Evolutionary conservation across 2,797 vertebrate species (phyloP).

Genomic region (Muscicapa comitata): DNA sequence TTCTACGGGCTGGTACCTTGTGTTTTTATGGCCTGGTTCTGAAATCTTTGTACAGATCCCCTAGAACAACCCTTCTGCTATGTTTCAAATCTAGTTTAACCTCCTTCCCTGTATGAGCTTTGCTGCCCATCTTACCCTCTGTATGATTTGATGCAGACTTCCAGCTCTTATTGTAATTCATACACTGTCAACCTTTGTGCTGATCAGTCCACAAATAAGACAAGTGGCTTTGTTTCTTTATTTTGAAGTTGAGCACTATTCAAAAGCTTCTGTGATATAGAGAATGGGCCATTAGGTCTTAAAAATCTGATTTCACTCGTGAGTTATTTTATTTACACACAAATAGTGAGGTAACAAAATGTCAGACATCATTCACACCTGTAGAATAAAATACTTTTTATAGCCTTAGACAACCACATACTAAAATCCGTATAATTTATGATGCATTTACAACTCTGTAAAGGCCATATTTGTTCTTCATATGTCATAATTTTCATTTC

Average conservation of each 20-base stretch:
- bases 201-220: neutral
- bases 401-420: slow-evolving; percentile 1
- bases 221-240: neutral
- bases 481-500: slow-evolving; percentile 48
- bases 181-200: neutral
- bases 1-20: accelerated
- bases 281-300: neutral
- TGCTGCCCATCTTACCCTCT: neutral
- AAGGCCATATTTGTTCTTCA: slow-evolving; percentile 52
- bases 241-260: neutral
- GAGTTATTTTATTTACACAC: slow-evolving; percentile 40
- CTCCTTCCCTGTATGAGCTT: neutral
- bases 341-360: slow-evolving; percentile 14
- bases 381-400: slow-evolving; percentile 47
- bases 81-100: neutral
- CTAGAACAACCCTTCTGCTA: neutral
- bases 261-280: neutral
- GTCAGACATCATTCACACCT: slow-evolving; percentile 18
- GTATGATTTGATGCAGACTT: neutral
- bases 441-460: neutral
- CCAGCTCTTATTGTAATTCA: neutral
- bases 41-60: neutral
- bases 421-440: slow-evolving; percentile 57
- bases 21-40: neutral
- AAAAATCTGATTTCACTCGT: neutral